A percentile compares a stretch with the other conserved stretches of the same genome.
phyloP scores from a whole-genome alignment of 2,888 invertebrate genomes.

The Phyto melanocephala region DNA sequence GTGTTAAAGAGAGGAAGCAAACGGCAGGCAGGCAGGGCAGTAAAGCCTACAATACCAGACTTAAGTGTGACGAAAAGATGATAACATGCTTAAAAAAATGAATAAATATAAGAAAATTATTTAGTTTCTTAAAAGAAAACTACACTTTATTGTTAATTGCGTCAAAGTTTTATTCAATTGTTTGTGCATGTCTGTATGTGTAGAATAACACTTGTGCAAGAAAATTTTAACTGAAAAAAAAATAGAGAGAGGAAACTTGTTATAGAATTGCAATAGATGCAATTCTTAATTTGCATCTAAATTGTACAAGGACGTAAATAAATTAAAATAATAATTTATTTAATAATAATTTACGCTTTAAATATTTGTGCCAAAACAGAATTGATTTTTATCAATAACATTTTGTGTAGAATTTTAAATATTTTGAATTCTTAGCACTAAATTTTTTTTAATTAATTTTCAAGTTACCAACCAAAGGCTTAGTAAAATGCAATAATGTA shows the following conservation, averaged over 20 bases:
- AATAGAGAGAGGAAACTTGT: constrained; percentile 43
- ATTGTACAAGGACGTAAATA: constrained; percentile 53
- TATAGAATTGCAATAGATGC: constrained; percentile 21
- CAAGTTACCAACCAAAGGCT: too few relatives aligned
- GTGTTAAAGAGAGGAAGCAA: background rate
- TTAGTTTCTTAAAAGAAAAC: background rate
- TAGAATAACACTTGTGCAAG: background rate
- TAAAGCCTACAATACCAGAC: background rate
- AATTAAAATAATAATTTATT: constrained; percentile 16
- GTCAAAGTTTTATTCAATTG: constrained; percentile 23
- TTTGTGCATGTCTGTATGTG: background rate
- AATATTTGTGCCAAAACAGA: background rate
- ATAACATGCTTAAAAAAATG: constrained; percentile 19
- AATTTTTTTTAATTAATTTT: too few relatives aligned
- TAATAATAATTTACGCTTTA: constrained; percentile 41
- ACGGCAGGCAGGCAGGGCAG: background rate
- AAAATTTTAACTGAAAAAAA: background rate
- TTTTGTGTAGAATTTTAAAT: too few relatives aligned
- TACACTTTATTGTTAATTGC: constrained; percentile 11
- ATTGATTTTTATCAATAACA: too few relatives aligned
- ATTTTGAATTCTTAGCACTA: too few relatives aligned
- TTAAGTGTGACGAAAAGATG: constrained; percentile 3
- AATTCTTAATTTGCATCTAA: constrained; percentile 38
- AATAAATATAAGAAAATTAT: constrained; percentile 2
- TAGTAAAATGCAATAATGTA: too few relatives aligned